Percentiles rank a stretch among this genome's conserved stretches.
phyloP scores from a whole-genome alignment of 2,888 invertebrate species.

The Trissoscelio sp. region DNA sequence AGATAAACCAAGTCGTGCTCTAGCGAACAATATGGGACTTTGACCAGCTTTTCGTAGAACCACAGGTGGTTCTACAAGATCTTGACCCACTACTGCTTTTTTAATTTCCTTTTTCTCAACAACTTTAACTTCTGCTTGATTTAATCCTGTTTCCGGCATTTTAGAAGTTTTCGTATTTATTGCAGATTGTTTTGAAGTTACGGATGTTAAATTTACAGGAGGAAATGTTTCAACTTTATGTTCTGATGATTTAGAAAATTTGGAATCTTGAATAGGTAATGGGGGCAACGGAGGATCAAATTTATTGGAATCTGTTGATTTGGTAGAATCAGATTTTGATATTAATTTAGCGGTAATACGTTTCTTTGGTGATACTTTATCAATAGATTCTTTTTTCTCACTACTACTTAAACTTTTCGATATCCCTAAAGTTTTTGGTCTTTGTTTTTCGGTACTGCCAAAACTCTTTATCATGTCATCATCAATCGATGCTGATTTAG shows the following conservation, averaged over 20 bases:
- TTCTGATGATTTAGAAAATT: slow-evolving; percentile 75
- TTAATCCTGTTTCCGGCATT: slow-evolving; percentile 42
- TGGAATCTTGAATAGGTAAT: slow-evolving; percentile 57
- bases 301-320: slow-evolving; percentile 51
- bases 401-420: slow-evolving; percentile 81
- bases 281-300: slow-evolving; percentile 57
- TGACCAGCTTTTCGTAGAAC: slow-evolving; percentile 88
- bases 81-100: slow-evolving; percentile 82
- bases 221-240: slow-evolving; percentile 84
- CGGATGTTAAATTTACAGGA: slow-evolving; percentile 84
- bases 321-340: slow-evolving; percentile 84
- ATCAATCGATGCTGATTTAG: slow-evolving; percentile 81
- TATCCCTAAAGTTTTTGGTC: slow-evolving; percentile 81
- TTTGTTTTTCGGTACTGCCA: slow-evolving; percentile 75
- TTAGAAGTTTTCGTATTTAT: slow-evolving; percentile 36
- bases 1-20: slow-evolving; percentile 91
- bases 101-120: slow-evolving; percentile 74
- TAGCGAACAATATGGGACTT: slow-evolving; percentile 91
- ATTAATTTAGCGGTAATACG: slow-evolving; percentile 83
- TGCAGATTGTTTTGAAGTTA: slow-evolving; percentile 81
- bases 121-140: slow-evolving; percentile 70
- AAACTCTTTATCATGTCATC: slow-evolving; percentile 79
- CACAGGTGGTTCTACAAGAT: slow-evolving; percentile 88
- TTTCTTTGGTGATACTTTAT: slow-evolving; percentile 80
- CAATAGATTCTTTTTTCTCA: slow-evolving; percentile 79